Evolutionary conservation across 2,113 vertebrate genomes (phyloP), one percentile per base, ranked within the genome.

Genomic region (Accipiter virgatus): DNA sequence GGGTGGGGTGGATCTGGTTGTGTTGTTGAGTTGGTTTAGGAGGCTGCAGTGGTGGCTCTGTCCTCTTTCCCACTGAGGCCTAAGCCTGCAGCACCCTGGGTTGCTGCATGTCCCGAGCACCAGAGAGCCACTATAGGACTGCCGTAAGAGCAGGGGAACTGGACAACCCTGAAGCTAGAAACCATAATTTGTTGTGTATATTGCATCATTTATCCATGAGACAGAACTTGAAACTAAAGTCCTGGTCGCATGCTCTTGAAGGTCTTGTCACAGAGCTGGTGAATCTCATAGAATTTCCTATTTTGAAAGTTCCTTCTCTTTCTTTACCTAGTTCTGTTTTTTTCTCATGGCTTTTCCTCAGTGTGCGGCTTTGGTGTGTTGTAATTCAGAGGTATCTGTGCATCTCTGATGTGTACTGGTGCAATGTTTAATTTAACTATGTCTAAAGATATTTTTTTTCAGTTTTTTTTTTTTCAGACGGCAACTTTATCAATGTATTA

Each of bases 61-160:
- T 52, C 26, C 29, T 27, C 53, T 38, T 65, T 52, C 16, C 59
- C 8, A 1, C 38, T 9, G 22, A 38, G 27, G 27, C 43, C 7
- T 23, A 4, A 52, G 7, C 38, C 38, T 73, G 66, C 10, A 14
- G 13, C 7, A 12, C 10, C n/a, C 48, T 18, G 65, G 31, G 42
- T 9, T 23, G 21, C 56, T 50, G 29, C 3, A 1, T 45, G 67
- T 21, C 23, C 32, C 0, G 3, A 38, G 43, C 43, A 25, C 52
- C 0, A 0, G 13, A 22, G 56, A 71, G n/a, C 18, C 1, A 4
- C 25, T 21, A 1, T 8, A 12, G 63, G 31, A 1, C 29, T 67
- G 29, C 18, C 43, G 32, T 8, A 8, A 45, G n/a, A 26, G 74
- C 14, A 10, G 27, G 50, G 26, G 29, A 62, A 6, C 21, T 5